A percentile compares a stretch with the other conserved stretches of the same genome.
phyloP scores from a whole-genome alignment of 2,888 invertebrate species.

The Platycheirus albimanus region DNA sequence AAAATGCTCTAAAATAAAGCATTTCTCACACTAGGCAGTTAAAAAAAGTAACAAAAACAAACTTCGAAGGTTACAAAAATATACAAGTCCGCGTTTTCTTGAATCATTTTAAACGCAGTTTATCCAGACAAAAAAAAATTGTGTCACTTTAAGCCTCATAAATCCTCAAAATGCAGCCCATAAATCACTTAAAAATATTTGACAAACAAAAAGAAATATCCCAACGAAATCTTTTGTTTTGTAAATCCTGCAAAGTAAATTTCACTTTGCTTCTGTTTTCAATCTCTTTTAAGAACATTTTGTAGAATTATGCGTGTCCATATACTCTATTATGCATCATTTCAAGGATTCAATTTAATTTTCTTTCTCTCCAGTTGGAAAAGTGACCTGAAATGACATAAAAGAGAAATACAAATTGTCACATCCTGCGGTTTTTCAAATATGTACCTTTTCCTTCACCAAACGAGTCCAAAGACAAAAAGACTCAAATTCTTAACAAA shows the following conservation, averaged over 20 bases:
- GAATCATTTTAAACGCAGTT: background rate
- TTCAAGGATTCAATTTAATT: constrained; percentile 25
- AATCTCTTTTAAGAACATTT: constrained; percentile 14
- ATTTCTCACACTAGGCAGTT: too few relatives aligned
- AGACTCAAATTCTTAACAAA: constrained; percentile 21
- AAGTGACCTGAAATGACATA: background rate
- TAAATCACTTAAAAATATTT: constrained; percentile 36
- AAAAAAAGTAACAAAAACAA: too few relatives aligned
- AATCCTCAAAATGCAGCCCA: constrained; percentile 40
- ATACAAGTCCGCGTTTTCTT: too few relatives aligned
- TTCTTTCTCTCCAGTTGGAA: background rate
- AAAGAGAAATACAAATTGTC: constrained; percentile 30
- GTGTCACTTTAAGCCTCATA: constrained; percentile 52
- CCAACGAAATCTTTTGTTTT: constrained; percentile 30
- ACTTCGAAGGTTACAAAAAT: too few relatives aligned
- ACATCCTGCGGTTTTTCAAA: constrained; percentile 59
- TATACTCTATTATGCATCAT: constrained; percentile 43
- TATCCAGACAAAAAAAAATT: background rate
- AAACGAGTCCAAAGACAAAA: background rate
- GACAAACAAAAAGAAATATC: background rate
- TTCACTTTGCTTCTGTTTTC: constrained; percentile 49
- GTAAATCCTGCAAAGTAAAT: constrained; percentile 18
- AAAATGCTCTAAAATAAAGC: too few relatives aligned
- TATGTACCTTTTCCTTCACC: too few relatives aligned
- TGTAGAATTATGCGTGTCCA: constrained; percentile 53